A percentile compares a stretch with the other conserved stretches of the same genome.
These are phyloP conservation scores for Chelonus insularis DNA, from an alignment of 1,140 invertebrate genomes.

Conservation along the genomic window DNA sequence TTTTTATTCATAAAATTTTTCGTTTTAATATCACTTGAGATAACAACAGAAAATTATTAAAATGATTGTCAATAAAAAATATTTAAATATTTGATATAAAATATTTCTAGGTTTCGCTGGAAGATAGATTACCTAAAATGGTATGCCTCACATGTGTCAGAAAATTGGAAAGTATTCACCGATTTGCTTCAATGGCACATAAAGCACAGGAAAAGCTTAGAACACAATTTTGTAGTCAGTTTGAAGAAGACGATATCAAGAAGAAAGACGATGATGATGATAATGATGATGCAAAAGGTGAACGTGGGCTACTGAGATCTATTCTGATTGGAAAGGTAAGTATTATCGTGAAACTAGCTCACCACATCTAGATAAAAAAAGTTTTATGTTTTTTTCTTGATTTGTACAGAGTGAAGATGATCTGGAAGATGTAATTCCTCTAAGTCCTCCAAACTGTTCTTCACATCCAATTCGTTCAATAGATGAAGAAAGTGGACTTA, in stretches of 20 bases:
- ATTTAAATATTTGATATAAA: not conserved
- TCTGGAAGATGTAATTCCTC: not conserved
- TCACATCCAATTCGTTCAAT: not conserved
- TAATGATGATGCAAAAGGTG: too few species aligned
- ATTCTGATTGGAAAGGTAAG: conserved; percentile 11
- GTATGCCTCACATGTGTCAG: conserved; percentile 61
- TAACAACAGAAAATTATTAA: not conserved
- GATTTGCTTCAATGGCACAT: conserved; percentile 63
- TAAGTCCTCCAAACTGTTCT: not conserved
- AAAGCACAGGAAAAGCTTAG: conserved; percentile 62
- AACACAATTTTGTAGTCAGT: conserved; percentile 43
- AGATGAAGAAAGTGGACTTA: conserved; percentile 43
- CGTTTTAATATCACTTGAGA: too few species aligned
- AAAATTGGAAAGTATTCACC: conserved; percentile 62
- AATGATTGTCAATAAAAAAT: not conserved
- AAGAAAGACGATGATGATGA: conserved; percentile 36
- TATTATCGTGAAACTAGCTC: too few species aligned
- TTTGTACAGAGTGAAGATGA: conserved; percentile 20
- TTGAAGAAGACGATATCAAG: conserved; percentile 31
- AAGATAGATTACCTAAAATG: conserved; percentile 64
- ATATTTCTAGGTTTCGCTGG: conserved; percentile 54
- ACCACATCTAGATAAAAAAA: too few species aligned
- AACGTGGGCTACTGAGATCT: conserved; percentile 13
- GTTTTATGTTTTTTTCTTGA: not conserved
- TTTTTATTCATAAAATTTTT: too few species aligned